Conservation (phyloP, 1,140 invertebrate species). For the Drosophila santomea region DNA sequence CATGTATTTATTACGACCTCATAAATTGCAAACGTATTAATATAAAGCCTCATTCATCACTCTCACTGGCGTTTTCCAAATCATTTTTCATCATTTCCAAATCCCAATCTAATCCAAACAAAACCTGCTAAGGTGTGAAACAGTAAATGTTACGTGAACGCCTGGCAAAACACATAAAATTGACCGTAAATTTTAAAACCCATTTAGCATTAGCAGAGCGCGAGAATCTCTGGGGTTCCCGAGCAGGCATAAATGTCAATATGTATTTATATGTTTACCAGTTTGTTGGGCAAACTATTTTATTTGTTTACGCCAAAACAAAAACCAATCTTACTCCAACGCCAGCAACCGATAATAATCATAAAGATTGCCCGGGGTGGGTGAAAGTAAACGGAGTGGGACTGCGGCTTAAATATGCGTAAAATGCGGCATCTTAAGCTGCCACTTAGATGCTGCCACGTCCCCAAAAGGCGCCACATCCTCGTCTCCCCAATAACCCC, state of each 20-base stretch:
- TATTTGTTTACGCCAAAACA: slow-evolving; percentile 68
- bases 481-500: too few species aligned
- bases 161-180: slow-evolving; percentile 6
- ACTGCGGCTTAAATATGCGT: slow-evolving; percentile 47
- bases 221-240: slow-evolving; percentile 1
- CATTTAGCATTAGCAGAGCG: slow-evolving; percentile 20
- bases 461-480: slow-evolving; percentile 4
- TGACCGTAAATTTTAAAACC: slow-evolving; percentile 29
- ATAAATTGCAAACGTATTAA: slow-evolving; percentile 9
- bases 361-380: slow-evolving; percentile 37
- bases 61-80: background rate
- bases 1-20: slow-evolving; percentile 3
- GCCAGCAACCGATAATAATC: slow-evolving; percentile 48
- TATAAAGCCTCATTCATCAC: background rate
- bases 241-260: slow-evolving; percentile 33
- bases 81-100: slow-evolving; percentile 17
- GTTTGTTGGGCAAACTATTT: slow-evolving; percentile 60
- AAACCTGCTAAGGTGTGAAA: slow-evolving; percentile 28
- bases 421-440: slow-evolving; percentile 58
- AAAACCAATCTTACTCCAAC: slow-evolving; percentile 38
- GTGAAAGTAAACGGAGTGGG: background rate
- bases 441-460: slow-evolving; percentile 26
- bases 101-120: slow-evolving; percentile 23
- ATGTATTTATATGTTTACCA: slow-evolving; percentile 69
- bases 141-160: slow-evolving; percentile 46